Evolutionary conservation across 2,797 vertebrate species (phyloP), one percentile per base, ranked within the genome.

Genomic region (Rhinogobio ventralis): DNA sequence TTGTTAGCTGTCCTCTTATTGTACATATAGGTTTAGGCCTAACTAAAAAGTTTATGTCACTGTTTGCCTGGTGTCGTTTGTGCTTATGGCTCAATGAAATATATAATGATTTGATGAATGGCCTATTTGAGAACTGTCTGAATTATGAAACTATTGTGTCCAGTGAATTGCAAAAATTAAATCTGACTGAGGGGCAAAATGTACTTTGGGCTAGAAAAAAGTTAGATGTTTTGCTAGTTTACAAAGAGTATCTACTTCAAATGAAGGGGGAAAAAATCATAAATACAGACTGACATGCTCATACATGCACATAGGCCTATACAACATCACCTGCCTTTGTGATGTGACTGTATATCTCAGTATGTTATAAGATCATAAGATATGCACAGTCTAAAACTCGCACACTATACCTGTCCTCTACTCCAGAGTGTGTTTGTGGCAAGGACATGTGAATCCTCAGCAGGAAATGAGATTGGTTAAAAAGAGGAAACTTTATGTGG

Each of bases 391-490:
- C 5, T 28, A 30, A 14, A 20, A 5, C n/a, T 42, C 25, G 14
- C 45, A n/a, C 57, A 66, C 9, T 17, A 19, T 33, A 73, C 62
- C 39, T 68, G 28, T 46, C 75, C 66, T 86, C 74, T 39, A 42
- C 67, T 66, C 39, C 42, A 36, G 33, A 82, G 62, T 81, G 72
- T 80, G 39, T 68, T 68, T 53, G 74, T 42, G 51, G 76, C 46
- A 73, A 82, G 81, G 81, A 85, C 82, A 85, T 79, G 77, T 42
- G 62, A 84, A 74, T 83, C 87, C 36, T 80, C 36, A 2, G 10
- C 87, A 87, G 89, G 90, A 90, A 89, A 88, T 85, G 86, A 88
- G 87, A 88, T 86, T 60, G 79, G 69, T 66, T 5, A 62, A 80
- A 66, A 28, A 90, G 25, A 79, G 88, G 88, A 89, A 89, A 82